Evolutionary conservation across 2,113 vertebrate genomes (phyloP).

Genomic region (Thryonomys swinderianus): DNA sequence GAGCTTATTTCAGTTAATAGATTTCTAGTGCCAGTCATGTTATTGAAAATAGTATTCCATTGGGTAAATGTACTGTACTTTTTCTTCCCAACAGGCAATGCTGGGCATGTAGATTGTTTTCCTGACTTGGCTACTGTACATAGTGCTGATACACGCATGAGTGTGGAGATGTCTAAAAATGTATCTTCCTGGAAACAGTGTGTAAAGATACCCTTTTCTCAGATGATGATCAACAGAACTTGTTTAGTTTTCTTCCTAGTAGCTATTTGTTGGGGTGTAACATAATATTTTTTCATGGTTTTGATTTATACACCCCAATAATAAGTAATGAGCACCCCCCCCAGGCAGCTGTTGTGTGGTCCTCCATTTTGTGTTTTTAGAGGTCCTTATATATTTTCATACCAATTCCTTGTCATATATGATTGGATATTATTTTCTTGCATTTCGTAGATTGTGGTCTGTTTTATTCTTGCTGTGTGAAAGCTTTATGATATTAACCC

Average conservation of each 20-base stretch:
- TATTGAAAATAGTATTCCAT: not conserved
- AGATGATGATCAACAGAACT: not conserved
- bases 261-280: not conserved
- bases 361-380: not conserved
- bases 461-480: not conserved
- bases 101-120: no score
- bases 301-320: not conserved
- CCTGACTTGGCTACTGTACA: not conserved
- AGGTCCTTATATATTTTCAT: not conserved
- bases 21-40: not conserved
- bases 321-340: not conserved
- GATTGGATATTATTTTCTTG: not conserved
- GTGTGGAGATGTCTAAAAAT: not conserved
- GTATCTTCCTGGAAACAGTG: not conserved
- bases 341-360: not conserved
- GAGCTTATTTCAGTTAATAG: not conserved
- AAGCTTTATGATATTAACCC: no score
- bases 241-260: not conserved
- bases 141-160: no score
- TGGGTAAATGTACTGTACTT: not conserved
- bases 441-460: not conserved
- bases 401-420: not conserved
- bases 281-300: no score
- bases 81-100: not conserved
- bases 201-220: not conserved